phyloP scores from a whole-genome alignment of 2,797 vertebrate species.

The Ambastaia sidthimunki region DNA sequence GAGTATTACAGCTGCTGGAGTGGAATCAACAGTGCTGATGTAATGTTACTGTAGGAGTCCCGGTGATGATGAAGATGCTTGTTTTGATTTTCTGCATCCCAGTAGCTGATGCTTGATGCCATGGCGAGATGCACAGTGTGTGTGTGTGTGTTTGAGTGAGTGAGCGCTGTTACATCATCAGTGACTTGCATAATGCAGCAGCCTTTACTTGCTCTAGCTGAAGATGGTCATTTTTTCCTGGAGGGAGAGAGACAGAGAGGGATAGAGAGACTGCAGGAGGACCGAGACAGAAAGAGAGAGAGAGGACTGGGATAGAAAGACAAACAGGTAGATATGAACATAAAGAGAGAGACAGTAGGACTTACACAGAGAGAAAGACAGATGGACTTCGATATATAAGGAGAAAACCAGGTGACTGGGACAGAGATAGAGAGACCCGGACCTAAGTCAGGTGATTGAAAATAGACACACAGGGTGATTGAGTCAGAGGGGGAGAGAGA shows the following conservation, averaged over 20 bases:
- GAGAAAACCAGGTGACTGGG: neutral
- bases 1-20: neutral
- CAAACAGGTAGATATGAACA: no score
- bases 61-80: conserved; percentile 29
- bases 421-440: neutral
- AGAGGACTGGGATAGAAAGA: neutral
- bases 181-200: conserved; percentile 76
- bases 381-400: no score
- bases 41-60: conserved; percentile 5
- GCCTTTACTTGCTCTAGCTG: conserved; percentile 79
- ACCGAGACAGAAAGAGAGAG: conserved; percentile 38
- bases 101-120: conserved; percentile 49
- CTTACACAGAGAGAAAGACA: neutral
- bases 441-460: neutral
- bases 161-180: conserved; percentile 60
- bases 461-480: neutral
- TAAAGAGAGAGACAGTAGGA: neutral
- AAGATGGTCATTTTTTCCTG: conserved; percentile 76
- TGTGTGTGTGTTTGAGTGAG: conserved; percentile 35
- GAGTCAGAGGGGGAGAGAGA: neutral
- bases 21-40: conserved; percentile 18
- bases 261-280: conserved; percentile 42
- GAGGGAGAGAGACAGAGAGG: conserved; percentile 51
- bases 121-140: conserved; percentile 40
- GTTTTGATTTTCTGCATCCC: conserved; percentile 45